These are phyloP conservation scores for Choreutis nemorana DNA, from an alignment of 2,888 invertebrate genomes.

Conservation along the genomic window DNA sequence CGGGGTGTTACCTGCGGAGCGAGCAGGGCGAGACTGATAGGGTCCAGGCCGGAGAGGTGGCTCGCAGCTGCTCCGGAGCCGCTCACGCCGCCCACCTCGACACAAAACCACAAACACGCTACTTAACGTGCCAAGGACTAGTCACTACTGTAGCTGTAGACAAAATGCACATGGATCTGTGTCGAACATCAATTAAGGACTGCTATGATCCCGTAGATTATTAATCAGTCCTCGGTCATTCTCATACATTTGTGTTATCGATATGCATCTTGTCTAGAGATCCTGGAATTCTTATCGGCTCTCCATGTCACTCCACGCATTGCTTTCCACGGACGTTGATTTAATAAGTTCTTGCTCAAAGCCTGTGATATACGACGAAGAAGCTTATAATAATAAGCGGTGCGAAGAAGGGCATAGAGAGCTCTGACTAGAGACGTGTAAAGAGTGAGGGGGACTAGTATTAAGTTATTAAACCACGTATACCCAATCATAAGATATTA, in stretches of 20 bases:
- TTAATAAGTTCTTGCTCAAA: slow-evolving; percentile 1
- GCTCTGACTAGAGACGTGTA: slow-evolving; percentile 41
- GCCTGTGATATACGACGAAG: neutral
- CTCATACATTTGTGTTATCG: no score
- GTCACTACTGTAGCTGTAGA: no score
- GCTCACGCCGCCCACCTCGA: slow-evolving; percentile 69
- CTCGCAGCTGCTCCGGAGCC: slow-evolving; percentile 62
- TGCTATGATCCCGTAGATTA: no score
- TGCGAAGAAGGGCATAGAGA: slow-evolving; percentile 45
- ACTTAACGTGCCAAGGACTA: slow-evolving; percentile 60
- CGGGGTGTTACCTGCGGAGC: slow-evolving; percentile 54
- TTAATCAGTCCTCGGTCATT: no score
- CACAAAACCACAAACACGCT: slow-evolving; percentile 66
- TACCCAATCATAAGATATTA: slow-evolving; percentile 41
- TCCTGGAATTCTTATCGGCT: no score
- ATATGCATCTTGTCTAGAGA: no score
- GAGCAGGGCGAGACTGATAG: slow-evolving; percentile 64
- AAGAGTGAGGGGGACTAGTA: slow-evolving; percentile 41
- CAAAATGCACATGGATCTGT: no score
- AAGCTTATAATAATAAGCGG: no score
- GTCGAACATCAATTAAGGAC: no score
- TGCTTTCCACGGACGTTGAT: slow-evolving; percentile 7
- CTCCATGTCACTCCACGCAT: slow-evolving; percentile 37
- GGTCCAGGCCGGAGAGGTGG: slow-evolving; percentile 66
- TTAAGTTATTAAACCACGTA: slow-evolving; percentile 47